A percentile compares a stretch with the other conserved stretches of the same genome.
Conservation (phyloP, 1,140 invertebrate species). For the Panonychus citri region DNA sequence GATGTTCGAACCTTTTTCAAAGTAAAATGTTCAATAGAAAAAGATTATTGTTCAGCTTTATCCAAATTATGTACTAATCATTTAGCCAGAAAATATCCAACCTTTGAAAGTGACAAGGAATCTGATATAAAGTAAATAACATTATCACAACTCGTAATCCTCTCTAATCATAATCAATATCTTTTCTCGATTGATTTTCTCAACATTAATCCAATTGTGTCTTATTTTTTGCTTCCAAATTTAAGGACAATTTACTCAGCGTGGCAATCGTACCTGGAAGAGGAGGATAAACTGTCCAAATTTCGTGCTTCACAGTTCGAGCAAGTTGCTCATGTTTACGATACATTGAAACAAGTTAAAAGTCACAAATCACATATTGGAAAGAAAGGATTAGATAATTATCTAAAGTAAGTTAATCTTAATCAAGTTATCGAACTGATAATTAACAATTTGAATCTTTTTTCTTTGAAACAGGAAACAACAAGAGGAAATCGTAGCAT, state of each 20-base stretch:
- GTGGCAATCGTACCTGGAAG: conserved; percentile 77
- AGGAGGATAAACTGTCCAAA: conserved; percentile 76
- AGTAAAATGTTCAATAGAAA: conserved; percentile 73
- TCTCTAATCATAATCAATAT: too few relatives aligned
- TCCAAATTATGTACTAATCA: conserved; percentile 70
- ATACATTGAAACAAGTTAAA: conserved; percentile 58
- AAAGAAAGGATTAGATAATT: conserved; percentile 34
- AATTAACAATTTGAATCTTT: background rate
- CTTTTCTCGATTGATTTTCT: background rate
- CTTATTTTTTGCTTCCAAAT: background rate
- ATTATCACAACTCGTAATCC: background rate
- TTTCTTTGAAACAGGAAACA: conserved; percentile 9
- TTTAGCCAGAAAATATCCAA: conserved; percentile 71
- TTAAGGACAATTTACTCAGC: conserved; percentile 53
- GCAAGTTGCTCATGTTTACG: conserved; percentile 82
- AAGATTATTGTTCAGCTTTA: conserved; percentile 75
- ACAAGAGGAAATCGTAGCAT: conserved; percentile 16
- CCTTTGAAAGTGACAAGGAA: conserved; percentile 41
- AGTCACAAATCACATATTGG: conserved; percentile 57
- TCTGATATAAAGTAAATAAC: conserved; percentile 9
- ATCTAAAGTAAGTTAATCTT: conserved; percentile 8
- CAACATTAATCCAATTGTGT: background rate
- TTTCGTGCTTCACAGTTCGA: conserved; percentile 40
- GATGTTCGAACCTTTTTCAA: conserved; percentile 47
- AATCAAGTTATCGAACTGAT: background rate